Evolutionary conservation across 2,113 vertebrate genomes (phyloP), one percentile per base, ranked within the genome.

Genomic region (Nothocercus nigrocapillus): DNA sequence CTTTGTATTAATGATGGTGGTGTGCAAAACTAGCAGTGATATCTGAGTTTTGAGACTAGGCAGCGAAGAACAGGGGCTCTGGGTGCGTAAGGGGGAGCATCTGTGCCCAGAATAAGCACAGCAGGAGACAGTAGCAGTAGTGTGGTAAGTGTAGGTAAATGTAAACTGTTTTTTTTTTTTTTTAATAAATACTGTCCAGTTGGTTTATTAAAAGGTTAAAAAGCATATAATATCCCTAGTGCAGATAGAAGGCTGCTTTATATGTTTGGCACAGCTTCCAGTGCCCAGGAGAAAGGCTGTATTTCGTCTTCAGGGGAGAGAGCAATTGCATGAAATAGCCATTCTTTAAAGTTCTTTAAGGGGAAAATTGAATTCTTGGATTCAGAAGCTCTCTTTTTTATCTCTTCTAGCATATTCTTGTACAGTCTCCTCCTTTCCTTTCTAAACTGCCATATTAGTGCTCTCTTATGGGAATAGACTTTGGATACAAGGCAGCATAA

Each of bases 321-420:
- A 40, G 38, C 2, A 0, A 15, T 82, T 74, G 68, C 82, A 17
- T 47, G 51, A 89, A 96, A 75, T 27, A 84, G 56, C 34, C 27
- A 18, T 49, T 90, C 84, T 91, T 87, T 84, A 91, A 75, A 93
- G 80, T 93, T 90, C 88, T 47, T 47, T 47, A 47, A 88, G 56
- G 82, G 81, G 53, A 84, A 45, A 90, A 89, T 19, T 83, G 74
- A 92, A 94, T 87, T 90, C 85, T 51, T 47, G 68, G 67, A 87
- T 85, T 85, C 70, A 54, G 24, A 56, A 79, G 44, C 45, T 82
- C 51, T 82, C 68, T 30, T 4, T 45, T 76, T 94, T 68, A 62
- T 85, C n/a, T 45, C 75, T 38, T 81, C 67, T 32, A 34, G 22
- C 30, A 53, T 10, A 28, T 87, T 82, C 34, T 28, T 77, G 42